Evolutionary conservation across 2,113 vertebrate species (phyloP).

Genomic region (Chaetops frenatus): DNA sequence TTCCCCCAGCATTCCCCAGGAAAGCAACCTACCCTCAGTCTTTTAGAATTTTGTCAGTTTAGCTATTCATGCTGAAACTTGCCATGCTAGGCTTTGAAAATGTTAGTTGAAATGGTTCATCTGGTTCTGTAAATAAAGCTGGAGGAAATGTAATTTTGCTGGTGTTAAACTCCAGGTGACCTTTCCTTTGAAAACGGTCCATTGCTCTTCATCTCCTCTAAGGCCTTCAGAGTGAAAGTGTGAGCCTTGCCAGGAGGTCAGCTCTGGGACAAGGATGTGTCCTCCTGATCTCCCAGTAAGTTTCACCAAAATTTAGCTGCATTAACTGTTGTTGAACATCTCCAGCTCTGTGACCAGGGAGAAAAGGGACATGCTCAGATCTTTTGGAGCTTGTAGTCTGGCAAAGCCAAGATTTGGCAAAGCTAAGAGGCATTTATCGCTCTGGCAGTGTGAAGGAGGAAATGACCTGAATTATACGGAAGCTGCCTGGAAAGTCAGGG

Average conservation of each 20-base stretch:
- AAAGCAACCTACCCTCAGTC: neutral
- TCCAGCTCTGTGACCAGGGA: neutral
- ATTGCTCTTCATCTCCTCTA: neutral
- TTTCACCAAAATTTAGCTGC: neutral
- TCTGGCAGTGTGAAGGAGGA: neutral
- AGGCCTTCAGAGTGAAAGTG: neutral
- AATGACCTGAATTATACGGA: neutral
- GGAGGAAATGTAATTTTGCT: constrained; percentile 28
- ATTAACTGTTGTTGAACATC: neutral
- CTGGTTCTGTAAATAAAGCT: constrained; percentile 44
- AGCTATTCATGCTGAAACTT: neutral
- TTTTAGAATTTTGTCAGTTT: neutral
- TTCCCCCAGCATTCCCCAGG: neutral
- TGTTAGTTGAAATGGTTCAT: constrained; percentile 32
- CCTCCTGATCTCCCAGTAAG: neutral
- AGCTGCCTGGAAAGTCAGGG: neutral
- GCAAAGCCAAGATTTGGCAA: neutral
- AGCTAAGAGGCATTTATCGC: neutral
- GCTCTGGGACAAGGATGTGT: neutral
- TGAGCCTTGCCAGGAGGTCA: constrained; percentile 21
- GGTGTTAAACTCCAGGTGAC: constrained; percentile 37
- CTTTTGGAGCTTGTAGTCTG: neutral
- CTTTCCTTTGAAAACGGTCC: constrained; percentile 31
- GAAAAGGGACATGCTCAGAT: neutral
- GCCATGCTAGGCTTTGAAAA: constrained; percentile 28